Base-by-base conservation (phyloP, 2,888 invertebrate species). In the Priocnemis perturbator region DNA sequence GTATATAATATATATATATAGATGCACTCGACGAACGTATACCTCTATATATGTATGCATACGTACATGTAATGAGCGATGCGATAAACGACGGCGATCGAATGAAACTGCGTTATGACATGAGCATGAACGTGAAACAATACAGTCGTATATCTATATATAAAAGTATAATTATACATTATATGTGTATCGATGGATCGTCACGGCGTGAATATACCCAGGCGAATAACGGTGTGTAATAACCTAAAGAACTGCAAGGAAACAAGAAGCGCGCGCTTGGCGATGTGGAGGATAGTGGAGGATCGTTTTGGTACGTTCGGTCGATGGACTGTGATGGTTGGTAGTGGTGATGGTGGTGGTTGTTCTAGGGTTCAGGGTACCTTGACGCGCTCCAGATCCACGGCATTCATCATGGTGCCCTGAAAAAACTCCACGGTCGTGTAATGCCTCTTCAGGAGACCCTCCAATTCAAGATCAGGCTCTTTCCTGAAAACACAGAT, bases 391-490 rank as follows among this genome's bases (percentile, higher is more conserved):
- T 98, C 98, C 94, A 99, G 95, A 94, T 99, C 99, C 92, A 99
- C 98, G 89, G 99, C 98, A 93, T 99, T 99, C 99, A 99, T 99
- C 94, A 99, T 99, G 91, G 98, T 98, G 91, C 99, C 99, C 95
- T 99, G 99, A 96, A 99, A 99, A 95, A 99, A 99, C 95, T 98
- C 98, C 94, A 98, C 99, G 91, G 99, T 99, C 89, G 99, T 99
- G 94, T 99, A 99, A 95, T 99, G 99, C 90, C 99, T 95, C 93
- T 99, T 99, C 92, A 99, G 97, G 89, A 99, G 95, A 91, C 99
- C 99, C 92, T 99, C 99, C 93, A 99, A 93, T 92, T 99, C 99
- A 93, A 99, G 94, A 93, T 99, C 99, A 89, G 99, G 99, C 92
- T 98, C 98, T 93, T 98, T 98, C 94, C 99, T 99, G 95, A 91